Percentiles rank a stretch among this genome's conserved stretches.
These are phyloP conservation scores for Orientallactaga sibirica DNA, from an alignment of 2,797 vertebrate genomes.

Conservation along the genomic window DNA sequence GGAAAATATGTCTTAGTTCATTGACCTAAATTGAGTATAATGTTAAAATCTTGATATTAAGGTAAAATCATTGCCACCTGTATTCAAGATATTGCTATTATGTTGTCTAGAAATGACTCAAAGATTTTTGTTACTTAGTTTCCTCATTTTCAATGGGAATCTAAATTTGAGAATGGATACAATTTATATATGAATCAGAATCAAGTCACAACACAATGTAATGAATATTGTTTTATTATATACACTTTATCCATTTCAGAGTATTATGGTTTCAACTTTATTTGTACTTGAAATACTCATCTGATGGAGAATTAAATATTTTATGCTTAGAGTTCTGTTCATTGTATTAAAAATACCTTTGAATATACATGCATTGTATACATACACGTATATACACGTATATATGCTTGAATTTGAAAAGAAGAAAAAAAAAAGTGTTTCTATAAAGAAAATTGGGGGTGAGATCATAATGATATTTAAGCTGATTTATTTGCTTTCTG, in stretches of 20 bases:
- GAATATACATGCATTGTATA: background rate
- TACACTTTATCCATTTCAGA: background rate
- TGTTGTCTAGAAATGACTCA: background rate
- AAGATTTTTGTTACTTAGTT: background rate
- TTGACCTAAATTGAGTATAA: constrained; percentile 7
- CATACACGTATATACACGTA: background rate
- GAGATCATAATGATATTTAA: background rate
- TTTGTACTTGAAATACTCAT: background rate
- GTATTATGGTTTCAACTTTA: background rate
- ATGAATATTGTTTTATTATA: background rate
- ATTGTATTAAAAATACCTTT: background rate
- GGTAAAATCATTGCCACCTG: background rate
- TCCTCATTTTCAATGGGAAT: background rate
- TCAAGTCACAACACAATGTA: background rate
- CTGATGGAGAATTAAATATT: background rate
- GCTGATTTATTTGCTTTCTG: background rate
- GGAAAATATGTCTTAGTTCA: background rate
- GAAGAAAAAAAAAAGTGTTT: background rate
- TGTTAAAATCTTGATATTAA: background rate
- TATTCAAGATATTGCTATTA: background rate
- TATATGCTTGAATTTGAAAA: background rate
- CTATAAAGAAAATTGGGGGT: background rate
- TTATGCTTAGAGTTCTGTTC: background rate
- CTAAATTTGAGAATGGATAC: background rate
- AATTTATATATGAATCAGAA: background rate